Base-by-base conservation (phyloP, 2,888 invertebrate species). In the Stenurella melanura region DNA sequence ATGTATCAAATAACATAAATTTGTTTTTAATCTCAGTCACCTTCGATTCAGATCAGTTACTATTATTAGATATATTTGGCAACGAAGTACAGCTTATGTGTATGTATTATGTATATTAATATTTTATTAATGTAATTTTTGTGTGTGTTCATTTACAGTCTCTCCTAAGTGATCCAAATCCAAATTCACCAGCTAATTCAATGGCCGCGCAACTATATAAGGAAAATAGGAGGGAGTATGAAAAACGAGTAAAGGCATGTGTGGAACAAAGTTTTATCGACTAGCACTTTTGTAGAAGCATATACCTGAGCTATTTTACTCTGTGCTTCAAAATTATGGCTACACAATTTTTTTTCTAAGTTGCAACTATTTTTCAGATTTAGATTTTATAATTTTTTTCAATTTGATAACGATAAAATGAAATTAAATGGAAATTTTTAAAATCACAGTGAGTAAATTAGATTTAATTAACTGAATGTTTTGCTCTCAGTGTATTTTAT, bases 181-280 rank as follows among this genome's bases (percentile, higher is more conserved):
- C 99, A 84, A 99, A 99, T 92, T 98, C 98, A 85, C 99, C 99
- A 88, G 99, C 99, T 86, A 99, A 99, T 91, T 98, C 98, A 86
- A 96, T 98, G 94, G 99, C 99, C 88, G 99, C 99, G 85, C 98
- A 99, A 92, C 94, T 99, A 88, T 99, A 99, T 92, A 98, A 98
- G 93, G 98, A 99, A 91, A 99, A 99, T 91, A 94, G 98, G 88
- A 94, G 99, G 88, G 99, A 99, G 92, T 99, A 99, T 91, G 98
- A 99, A 92, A 99, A 99, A 92, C 94, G 98, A 92, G 99, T 99
- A 89, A 97, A 98, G 93, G 97, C 97, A 88, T 98, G 98, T 91
- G 99, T 99, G 89, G 99, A 99, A 93, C 98, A 98, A 92, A 98
- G 98, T 91, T 99, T 98, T 95, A 96, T 96, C 91, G 97, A 97